Percentiles rank a stretch among this genome's conserved stretches.
These are phyloP conservation scores for Thysanoteuthis rhombus DNA, from an alignment of 2,888 invertebrate genomes.

Conservation along the genomic window DNA sequence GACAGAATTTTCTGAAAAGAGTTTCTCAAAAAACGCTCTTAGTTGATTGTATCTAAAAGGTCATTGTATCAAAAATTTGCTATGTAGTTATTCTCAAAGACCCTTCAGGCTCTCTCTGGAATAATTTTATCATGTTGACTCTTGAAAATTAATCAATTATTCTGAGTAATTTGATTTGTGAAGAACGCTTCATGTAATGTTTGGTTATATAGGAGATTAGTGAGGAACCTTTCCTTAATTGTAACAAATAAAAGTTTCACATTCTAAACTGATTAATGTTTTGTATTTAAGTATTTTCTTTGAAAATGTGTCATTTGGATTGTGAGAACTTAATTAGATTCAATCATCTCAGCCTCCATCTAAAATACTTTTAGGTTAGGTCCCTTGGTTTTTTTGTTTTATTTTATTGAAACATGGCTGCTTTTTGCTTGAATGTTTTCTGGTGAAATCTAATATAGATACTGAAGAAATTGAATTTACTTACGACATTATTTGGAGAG, in stretches of 20 bases:
- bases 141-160: neutral
- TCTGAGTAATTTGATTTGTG: neutral
- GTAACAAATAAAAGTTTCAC: neutral
- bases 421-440: neutral
- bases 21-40: neutral
- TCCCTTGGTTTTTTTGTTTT: neutral
- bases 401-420: neutral
- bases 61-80: neutral
- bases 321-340: neutral
- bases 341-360: neutral
- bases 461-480: no score
- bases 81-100: neutral
- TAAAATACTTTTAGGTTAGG: neutral
- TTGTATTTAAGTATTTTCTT: neutral
- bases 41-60: neutral
- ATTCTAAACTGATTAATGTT: neutral
- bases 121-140: neutral
- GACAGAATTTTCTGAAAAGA: neutral
- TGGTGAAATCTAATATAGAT: no score
- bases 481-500: no score
- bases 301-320: neutral
- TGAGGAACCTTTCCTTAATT: neutral
- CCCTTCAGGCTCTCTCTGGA: neutral
- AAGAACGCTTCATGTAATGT: neutral
- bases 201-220: neutral